A percentile compares a stretch with the other conserved stretches of the same genome.
These are phyloP conservation scores for Oncorhynchus masou DNA, from an alignment of 2,113 vertebrate species.

Conservation along the genomic window DNA sequence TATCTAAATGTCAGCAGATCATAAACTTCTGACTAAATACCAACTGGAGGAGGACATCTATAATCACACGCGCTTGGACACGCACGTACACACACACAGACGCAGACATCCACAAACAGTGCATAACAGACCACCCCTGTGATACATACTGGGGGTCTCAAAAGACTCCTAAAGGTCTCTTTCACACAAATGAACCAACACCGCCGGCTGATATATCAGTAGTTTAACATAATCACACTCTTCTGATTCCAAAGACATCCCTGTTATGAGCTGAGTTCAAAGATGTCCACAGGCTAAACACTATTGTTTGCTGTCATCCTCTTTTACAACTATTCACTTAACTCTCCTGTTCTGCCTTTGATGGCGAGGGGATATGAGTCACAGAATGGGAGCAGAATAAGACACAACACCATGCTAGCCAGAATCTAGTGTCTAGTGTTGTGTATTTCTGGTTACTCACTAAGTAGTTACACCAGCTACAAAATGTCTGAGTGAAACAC, in stretches of 20 bases:
- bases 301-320: background rate
- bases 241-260: background rate
- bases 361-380: background rate
- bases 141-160: background rate
- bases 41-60: slow-evolving; percentile 45
- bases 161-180: too few relatives aligned
- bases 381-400: background rate
- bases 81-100: slow-evolving; percentile 1
- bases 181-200: slow-evolving; percentile 5
- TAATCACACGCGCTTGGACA: slow-evolving; percentile 21
- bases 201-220: slow-evolving; percentile 22
- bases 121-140: slow-evolving; percentile 1
- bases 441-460: background rate
- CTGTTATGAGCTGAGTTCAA: too few relatives aligned
- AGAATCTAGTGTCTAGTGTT: background rate
- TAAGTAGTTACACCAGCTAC: slow-evolving; percentile 42
- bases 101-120: background rate
- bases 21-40: slow-evolving; percentile 66
- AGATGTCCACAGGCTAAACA: background rate
- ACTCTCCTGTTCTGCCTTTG: too few relatives aligned
- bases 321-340: too few relatives aligned
- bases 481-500: slow-evolving; percentile 31
- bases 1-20: slow-evolving; percentile 75
- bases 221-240: background rate
- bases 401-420: background rate